These are phyloP conservation scores for Epinephelus lanceolatus DNA, from an alignment of 2,113 vertebrate species.

Conservation along the genomic window DNA sequence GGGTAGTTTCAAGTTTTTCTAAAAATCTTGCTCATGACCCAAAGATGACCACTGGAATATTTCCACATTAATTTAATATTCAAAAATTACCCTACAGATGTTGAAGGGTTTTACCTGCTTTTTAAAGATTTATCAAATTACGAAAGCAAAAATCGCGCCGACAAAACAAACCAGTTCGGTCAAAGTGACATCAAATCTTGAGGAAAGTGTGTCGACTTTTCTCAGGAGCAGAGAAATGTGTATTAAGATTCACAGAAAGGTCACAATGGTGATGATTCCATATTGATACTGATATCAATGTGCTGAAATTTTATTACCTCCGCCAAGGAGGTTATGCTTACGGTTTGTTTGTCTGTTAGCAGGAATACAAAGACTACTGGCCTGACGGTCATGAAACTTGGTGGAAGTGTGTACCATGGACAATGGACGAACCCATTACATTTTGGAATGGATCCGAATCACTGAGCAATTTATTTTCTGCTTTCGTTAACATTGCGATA, in stretches of 20 bases:
- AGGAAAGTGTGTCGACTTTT: not conserved
- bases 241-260: conserved; percentile 1
- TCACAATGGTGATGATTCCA: not conserved
- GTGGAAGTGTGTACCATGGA: too few species aligned
- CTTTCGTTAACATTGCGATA: too few species aligned
- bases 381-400: too few species aligned
- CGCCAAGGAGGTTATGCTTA: too few species aligned
- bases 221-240: conserved; percentile 30
- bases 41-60: conserved; percentile 46
- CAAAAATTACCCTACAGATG: conserved; percentile 27
- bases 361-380: too few species aligned
- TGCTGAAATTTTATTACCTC: too few species aligned
- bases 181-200: conserved; percentile 8
- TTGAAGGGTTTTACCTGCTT: not conserved
- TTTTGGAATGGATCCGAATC: too few species aligned
- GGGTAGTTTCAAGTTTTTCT: conserved; percentile 72
- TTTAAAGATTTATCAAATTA: not conserved
- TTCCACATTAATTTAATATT: conserved; percentile 37
- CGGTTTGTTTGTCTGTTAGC: too few species aligned
- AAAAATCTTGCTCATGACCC: conserved; percentile 49
- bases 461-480: too few species aligned
- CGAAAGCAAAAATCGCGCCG: conserved; percentile 21
- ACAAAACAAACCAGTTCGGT: conserved; percentile 5
- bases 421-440: too few species aligned
- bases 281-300: too few species aligned